A percentile compares a stretch with the other conserved stretches of the same genome.
Evolutionary conservation across 2,888 invertebrate genomes (phyloP).

Genomic region (Melitaea athalia): DNA sequence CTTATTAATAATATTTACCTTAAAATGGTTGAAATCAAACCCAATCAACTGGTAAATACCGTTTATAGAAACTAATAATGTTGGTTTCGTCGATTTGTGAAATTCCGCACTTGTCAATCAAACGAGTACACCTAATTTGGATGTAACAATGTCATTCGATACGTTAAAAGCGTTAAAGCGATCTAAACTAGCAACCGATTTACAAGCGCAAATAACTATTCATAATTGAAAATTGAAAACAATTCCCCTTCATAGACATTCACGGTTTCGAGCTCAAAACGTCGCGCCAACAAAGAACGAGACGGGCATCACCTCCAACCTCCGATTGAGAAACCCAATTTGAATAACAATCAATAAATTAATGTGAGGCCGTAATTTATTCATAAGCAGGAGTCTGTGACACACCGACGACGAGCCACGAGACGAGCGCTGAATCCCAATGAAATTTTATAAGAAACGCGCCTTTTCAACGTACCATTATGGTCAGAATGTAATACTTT

Average conservation of each 20-base stretch:
- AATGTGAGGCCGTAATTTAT: conserved; percentile 78
- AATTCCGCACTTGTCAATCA: conserved; percentile 61
- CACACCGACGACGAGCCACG: conserved; percentile 53
- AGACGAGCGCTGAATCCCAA: conserved; percentile 77
- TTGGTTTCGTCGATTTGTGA: conserved; percentile 34
- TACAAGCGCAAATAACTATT: conserved; percentile 48
- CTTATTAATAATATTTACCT: not conserved
- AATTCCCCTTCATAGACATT: conserved; percentile 57
- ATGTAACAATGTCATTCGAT: conserved; percentile 58
- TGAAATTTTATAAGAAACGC: conserved; percentile 77
- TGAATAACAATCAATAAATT: conserved; percentile 83
- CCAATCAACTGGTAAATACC: not conserved
- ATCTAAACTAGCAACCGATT: conserved; percentile 56
- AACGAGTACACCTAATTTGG: conserved; percentile 35
- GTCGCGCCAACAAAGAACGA: conserved; percentile 63
- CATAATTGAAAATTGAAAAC: conserved; percentile 59
- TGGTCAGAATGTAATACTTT: conserved; percentile 74
- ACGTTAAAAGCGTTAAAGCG: conserved; percentile 47
- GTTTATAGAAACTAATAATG: not conserved
- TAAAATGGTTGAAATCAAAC: not conserved
- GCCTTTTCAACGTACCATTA: conserved; percentile 72
- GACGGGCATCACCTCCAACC: conserved; percentile 77
- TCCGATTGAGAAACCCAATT: conserved; percentile 80
- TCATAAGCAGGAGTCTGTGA: conserved; percentile 72
- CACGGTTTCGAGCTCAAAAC: conserved; percentile 65